Conservation (phyloP, 2,888 invertebrate species). For the Apamea monoglypha region DNA sequence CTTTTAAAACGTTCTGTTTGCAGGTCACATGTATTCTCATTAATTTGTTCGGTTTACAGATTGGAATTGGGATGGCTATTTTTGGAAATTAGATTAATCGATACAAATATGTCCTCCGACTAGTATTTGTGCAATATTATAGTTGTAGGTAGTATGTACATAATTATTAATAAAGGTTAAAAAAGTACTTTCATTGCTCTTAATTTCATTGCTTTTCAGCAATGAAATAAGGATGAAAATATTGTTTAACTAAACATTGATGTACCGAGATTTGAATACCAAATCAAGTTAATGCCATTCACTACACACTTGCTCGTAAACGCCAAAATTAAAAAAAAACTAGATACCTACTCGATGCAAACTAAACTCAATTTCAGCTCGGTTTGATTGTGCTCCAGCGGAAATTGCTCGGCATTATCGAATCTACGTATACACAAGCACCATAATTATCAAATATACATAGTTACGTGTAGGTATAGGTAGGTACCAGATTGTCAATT, state of each 20-base stretch:
- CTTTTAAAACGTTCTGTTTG: conserved; percentile 56
- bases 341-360: conserved; percentile 30
- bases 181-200: too few species aligned
- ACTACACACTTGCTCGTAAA: conserved; percentile 27
- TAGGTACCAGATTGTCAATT: conserved; percentile 36
- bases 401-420: conserved; percentile 56
- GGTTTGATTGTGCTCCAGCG: conserved; percentile 54
- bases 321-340: conserved; percentile 49
- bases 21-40: conserved; percentile 57
- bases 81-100: conserved; percentile 31
- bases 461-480: not conserved
- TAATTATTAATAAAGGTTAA: not conserved
- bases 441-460: conserved; percentile 29
- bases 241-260: not conserved
- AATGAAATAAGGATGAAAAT: conserved; percentile 7
- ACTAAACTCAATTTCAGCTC: conserved; percentile 53
- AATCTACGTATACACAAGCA: conserved; percentile 31
- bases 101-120: conserved; percentile 9
- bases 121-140: not conserved
- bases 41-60: conserved; percentile 50
- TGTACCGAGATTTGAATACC: conserved; percentile 27
- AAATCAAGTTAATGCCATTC: conserved; percentile 28
- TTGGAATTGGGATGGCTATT: conserved; percentile 27
- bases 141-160: not conserved
- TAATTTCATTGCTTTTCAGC: too few species aligned